Base-by-base conservation (phyloP, 1,140 invertebrate species). In the Drosophila tsacasi region DNA sequence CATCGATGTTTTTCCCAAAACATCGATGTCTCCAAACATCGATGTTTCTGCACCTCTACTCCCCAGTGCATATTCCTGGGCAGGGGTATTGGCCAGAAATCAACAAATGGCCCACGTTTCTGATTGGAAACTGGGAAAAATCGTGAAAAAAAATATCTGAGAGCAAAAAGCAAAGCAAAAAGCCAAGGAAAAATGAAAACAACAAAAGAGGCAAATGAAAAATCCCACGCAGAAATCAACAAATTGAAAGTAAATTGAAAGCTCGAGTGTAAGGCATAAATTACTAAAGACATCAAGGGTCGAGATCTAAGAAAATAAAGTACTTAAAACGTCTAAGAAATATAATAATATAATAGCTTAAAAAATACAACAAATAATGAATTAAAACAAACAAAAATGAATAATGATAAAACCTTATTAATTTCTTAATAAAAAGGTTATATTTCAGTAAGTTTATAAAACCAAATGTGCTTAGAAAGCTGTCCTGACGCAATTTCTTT, bases 181-280 rank as follows among this genome's bases (percentile, higher is more conserved):
- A 37, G n/a, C 13, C 17, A 44, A 52, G n/a, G 27, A 21, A 69
- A 52, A 54, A 19, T 30, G 9, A 27, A 69, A 54, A 23, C 9
- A 13, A 17, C 13, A 30, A 21, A 21, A 13, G 12, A 17, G 9
- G 40, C 21, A 50, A 50, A n/a, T 58, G 60, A 47, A 62, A 61
- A 37, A 27, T 19, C 13, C 21, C 13, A n/a, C 7, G 39, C 46
- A 39, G 32, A 21, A 63, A 50, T 68, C 44, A 68, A 42, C 58
- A 62, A 47, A 65, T 59, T 37, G 58, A 67, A 63, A 47, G 44
- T 19, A 39, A 62, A 62, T 49, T 62, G 25, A 67, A 35, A 35
- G 5, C 5, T 54, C 23, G 7, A 27, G 47, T 17, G 3, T 0
- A 47, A 7, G 0, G 21, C 13, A 25, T 25, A n/a, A 44, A 44